Base-by-base conservation (phyloP, 2,888 invertebrate genomes). In the Drosophila phalerata region DNA sequence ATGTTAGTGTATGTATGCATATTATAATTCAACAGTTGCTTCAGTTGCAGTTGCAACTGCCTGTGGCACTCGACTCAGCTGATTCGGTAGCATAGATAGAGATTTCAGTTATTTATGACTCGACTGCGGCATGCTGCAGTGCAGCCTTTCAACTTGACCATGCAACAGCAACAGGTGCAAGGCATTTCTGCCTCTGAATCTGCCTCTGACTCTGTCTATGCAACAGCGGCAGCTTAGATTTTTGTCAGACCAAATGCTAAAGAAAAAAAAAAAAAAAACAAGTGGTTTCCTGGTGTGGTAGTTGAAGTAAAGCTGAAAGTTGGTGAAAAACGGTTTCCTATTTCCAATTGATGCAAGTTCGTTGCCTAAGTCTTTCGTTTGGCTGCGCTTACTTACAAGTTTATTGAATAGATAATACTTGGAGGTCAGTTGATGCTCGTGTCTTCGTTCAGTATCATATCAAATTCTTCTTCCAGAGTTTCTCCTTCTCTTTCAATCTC, bases 61-160 rank as follows among this genome's bases (percentile, higher is more conserved):
- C 64, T 56, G 40, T 43, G 73, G 74, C 60, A 37, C 15, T 61
- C 32, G 5, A 3, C 25, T 22, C 52, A 42, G 65, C 66, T 74
- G 74, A 74, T 74, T 77, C 74, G 73, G 74, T 77, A 77, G 74
- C 74, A 73, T 42, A 74, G 74, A 74, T 74, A 74, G 77, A 77
- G 73, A 75, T 74, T 74, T 74, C 58, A 66, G 73, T 77, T 77
- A 74, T 74, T 74, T 74, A 74, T 74, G 77, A 73, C 77, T 72
- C 28, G 58, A 57, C 62, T 69, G 62, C 62, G 56, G 43, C 42
- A 72, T 48, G 72, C 52, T 22, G 69, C 60, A 47, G 56, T 57
- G 38, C 49, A 68, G 45, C 65, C 52, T 52, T 73, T 76, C 71
- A 73, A 73, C 77, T 70, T 73, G 71, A 62, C 63, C 71, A 52